These are phyloP conservation scores for Meiosimyza platycephala DNA, from an alignment of 2,888 invertebrate species.

Conservation along the genomic window DNA sequence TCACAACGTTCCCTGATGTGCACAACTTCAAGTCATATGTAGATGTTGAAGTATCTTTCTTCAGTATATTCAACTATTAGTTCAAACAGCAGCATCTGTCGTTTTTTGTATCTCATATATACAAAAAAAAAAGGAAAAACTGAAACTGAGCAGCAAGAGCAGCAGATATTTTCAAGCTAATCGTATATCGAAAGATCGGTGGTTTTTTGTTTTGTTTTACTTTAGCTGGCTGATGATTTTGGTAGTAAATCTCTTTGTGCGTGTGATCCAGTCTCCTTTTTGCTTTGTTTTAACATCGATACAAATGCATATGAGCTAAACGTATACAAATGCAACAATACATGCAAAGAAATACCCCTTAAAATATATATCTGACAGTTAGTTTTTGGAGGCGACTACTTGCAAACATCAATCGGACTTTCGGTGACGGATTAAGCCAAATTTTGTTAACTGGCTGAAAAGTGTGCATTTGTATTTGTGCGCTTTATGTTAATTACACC, in stretches of 20 bases:
- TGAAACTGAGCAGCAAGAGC: constrained; percentile 11
- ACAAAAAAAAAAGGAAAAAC: neutral
- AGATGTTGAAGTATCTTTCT: too few species aligned
- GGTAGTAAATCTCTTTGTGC: constrained; percentile 23
- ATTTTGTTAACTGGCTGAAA: too few species aligned
- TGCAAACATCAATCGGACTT: neutral
- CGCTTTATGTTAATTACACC: constrained; percentile 1
- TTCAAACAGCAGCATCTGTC: constrained; percentile 31
- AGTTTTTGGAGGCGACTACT: neutral
- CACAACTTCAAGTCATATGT: neutral
- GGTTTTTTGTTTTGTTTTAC: neutral
- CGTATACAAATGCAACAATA: neutral
- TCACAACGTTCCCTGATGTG: too few species aligned
- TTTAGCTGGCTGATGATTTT: constrained; percentile 9
- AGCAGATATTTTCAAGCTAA: constrained; percentile 7
- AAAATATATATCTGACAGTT: neutral
- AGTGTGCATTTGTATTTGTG: neutral
- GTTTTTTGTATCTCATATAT: neutral
- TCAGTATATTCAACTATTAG: neutral
- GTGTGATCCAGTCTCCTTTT: constrained; percentile 8
- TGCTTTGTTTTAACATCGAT: constrained; percentile 17
- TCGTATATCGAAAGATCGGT: constrained; percentile 21
- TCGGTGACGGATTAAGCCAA: neutral
- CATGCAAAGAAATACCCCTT: neutral
- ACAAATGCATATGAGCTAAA: neutral